A percentile compares a stretch with the other conserved stretches of the same genome.
Evolutionary conservation across 2,113 vertebrate species (phyloP).

Genomic region (Sander vitreus): DNA sequence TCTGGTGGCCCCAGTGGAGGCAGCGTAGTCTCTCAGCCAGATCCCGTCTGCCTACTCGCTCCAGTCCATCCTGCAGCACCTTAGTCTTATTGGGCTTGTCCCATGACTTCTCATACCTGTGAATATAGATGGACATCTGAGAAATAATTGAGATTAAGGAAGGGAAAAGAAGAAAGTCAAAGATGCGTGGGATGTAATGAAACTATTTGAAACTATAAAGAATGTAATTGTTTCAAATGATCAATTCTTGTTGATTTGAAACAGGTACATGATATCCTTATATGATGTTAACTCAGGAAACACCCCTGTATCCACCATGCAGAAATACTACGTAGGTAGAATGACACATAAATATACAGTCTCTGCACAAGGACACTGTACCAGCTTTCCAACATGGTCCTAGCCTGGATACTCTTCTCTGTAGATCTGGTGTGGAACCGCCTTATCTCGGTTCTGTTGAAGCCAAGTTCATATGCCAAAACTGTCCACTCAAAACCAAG

Average conservation of each 20-base stretch:
- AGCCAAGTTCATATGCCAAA: slow-evolving; percentile 84
- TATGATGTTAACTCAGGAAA: neutral
- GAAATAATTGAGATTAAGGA: neutral
- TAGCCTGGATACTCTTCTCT: slow-evolving; percentile 82
- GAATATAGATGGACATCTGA: slow-evolving; percentile 2
- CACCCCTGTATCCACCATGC: neutral
- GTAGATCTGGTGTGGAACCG: slow-evolving; percentile 80
- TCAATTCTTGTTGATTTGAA: neutral
- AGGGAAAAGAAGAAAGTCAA: neutral
- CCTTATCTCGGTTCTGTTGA: slow-evolving; percentile 81
- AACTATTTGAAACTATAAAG: neutral
- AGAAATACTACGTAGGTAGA: neutral
- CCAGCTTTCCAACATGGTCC: slow-evolving; percentile 87
- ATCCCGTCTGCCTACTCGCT: slow-evolving; percentile 78
- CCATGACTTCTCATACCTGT: slow-evolving; percentile 77
- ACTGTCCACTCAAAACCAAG: slow-evolving; percentile 86
- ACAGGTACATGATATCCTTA: neutral
- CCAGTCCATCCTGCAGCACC: slow-evolving; percentile 80
- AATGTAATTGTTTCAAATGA: neutral
- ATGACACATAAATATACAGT: neutral
- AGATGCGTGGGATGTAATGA: too few species aligned
- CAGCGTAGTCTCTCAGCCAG: slow-evolving; percentile 82
- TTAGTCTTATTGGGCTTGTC: slow-evolving; percentile 83
- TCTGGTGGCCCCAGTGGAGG: slow-evolving; percentile 84
- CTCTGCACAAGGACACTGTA: slow-evolving; percentile 37